Evolutionary conservation across 2,113 vertebrate genomes (phyloP), one percentile per base, ranked within the genome.

Genomic region (Isurus oxyrinchus): DNA sequence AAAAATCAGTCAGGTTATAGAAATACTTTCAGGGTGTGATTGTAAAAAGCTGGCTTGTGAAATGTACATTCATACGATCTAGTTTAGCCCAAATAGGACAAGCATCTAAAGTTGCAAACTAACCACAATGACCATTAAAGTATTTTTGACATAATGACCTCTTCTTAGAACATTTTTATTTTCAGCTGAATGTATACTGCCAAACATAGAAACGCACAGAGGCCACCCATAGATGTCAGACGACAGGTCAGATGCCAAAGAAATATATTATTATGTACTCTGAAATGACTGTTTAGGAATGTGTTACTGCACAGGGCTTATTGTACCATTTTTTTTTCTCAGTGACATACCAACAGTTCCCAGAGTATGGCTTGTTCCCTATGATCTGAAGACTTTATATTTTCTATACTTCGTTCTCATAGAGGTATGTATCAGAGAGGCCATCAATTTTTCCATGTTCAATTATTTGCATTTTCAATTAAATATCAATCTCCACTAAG

Each of bases 111-210:
- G 35, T 44, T 44, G 23, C 21, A 69, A 69, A 25, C 23, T 95
- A 44, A 40, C 21, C 40, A 49, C n/a, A 49, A 2, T 5, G n/a
- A 25, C 7, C 61, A 44, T 67, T 40, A 11, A 31, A 63, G 57
- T 61, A 94, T 59, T 35, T 94, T 94, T 63, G 35, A 94, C 90
- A 94, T 63, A 94, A 63, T 91, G 88, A 16, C 27, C 87, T 57
- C 53, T 91, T 55, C 55, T 57, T 7, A 59, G 87, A 91, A 57
- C 55, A 57, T 57, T 31, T 91, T 57, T 91, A 57, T 57, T 91
- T 59, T 55, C 55, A 91, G 55, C 87, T 57, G 31, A 91, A 55
- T 10, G 59, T 55, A 23, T 53, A 87, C 21, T 91, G 23, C 55
- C 55, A 57, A 59, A 91, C 55, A 90, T 55, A 90, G 44, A 90